Conservation (phyloP, 2,888 invertebrate species). For the Harpagoxenus sublaevis region DNA sequence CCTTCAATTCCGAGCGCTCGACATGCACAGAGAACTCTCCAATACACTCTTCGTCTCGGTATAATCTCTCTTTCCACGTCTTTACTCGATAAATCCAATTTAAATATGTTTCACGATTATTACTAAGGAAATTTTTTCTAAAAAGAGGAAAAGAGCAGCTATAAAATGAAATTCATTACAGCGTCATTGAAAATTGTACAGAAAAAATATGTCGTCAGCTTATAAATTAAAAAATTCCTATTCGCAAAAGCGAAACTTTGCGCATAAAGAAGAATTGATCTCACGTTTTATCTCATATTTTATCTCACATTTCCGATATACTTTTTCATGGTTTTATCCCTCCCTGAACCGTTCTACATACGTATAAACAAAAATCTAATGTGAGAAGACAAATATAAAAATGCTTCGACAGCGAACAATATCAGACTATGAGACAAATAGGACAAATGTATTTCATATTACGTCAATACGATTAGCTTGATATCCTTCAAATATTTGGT, state of each 20-base stretch:
- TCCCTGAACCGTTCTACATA: no score
- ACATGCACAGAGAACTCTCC: conserved; percentile 12
- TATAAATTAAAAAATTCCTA: background rate
- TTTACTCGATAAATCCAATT: conserved; percentile 22
- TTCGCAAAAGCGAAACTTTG: background rate
- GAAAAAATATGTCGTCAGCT: background rate
- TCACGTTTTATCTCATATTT: no score
- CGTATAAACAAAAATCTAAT: background rate
- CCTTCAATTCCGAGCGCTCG: conserved; percentile 19
- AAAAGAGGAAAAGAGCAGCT: background rate
- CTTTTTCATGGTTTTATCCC: background rate
- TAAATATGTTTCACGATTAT: conserved; percentile 15
- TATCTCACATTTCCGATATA: background rate
- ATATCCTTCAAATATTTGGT: conserved; percentile 16
- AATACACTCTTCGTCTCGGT: background rate
- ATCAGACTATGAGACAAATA: background rate
- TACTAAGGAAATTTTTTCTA: background rate
- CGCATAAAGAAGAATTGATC: background rate
- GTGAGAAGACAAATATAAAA: background rate
- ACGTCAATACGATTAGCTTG: conserved; percentile 11
- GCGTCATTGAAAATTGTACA: background rate
- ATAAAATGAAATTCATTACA: background rate
- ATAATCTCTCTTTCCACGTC: conserved; percentile 30
- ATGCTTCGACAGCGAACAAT: background rate
- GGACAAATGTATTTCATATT: conserved; percentile 19